Base-by-base conservation (phyloP, 1,140 invertebrate genomes). In the Branchinecta lindahli region DNA sequence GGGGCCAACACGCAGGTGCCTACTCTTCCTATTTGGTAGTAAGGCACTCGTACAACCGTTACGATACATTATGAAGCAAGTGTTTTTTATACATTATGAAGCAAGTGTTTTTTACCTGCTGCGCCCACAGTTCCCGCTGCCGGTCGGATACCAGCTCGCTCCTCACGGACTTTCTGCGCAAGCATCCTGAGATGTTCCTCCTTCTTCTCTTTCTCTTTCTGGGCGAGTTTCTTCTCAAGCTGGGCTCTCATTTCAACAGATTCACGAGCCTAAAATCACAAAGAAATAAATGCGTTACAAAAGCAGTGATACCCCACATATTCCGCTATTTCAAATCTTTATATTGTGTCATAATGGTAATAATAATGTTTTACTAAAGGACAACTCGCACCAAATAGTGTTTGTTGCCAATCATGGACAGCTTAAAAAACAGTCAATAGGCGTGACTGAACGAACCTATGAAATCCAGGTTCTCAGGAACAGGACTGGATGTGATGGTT, bases 201-300 rank as follows among this genome's bases (percentile, higher is more conserved):
- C 75, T 98, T 98, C 80, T 94, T 94, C 76, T 98, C 94, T 76
- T 99, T 99, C 78, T 99, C 95, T 75, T 97, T 96, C 75, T 98
- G 93, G 0, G 95, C 95, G 71, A 98, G 78, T 81, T 95, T 94
- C 81, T 94, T 93, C 76, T 99, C 96, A 4, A 98, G 81, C 77
- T 98, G 94, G 0, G 94, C 92, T 69, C 97, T 82, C 77, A 92
- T 92, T 79, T 99, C 96, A 0, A 99, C 94, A 66, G 92, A 92
- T 80, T 99, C 96, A 70, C 96, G 81, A 0, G 94, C 93, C 80
- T 82, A 74, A 66, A 74, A 70, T 45, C 45, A 44, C 8, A 66
- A 70, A 0, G 5, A 8, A 45, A 69, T 3, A 46, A 18, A 45
- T 33, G 72, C 52, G 70, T 69, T 66, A 68, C 20, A 72, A 18